A percentile compares a stretch with the other conserved stretches of the same genome.
Evolutionary conservation across 2,797 vertebrate species (phyloP).

Genomic region (Microcaecilia unicolor): DNA sequence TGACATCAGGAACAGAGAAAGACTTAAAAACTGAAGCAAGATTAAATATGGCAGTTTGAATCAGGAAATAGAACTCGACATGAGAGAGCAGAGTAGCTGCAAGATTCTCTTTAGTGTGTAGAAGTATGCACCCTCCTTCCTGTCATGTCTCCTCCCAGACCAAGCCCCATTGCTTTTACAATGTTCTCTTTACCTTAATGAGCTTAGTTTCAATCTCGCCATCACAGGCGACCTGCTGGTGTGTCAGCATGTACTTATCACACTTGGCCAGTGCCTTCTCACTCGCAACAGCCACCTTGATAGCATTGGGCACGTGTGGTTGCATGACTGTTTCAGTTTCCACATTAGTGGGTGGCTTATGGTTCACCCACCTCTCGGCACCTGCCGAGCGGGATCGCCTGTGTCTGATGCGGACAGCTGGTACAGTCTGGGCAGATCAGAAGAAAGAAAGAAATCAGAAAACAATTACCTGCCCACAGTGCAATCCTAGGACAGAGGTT

Average conservation of each 20-base stretch:
- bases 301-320: constrained; percentile 76
- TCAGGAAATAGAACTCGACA: no score
- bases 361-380: constrained; percentile 88
- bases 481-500: constrained; percentile 20
- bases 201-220: constrained; percentile 89
- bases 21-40: no score
- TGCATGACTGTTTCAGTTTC: constrained; percentile 86
- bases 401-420: constrained; percentile 61
- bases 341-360: constrained; percentile 74
- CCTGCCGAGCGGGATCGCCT: constrained; percentile 81
- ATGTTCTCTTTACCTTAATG: constrained; percentile 72
- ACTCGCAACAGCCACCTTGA: constrained; percentile 75
- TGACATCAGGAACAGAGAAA: no score
- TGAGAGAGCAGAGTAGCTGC: no score
- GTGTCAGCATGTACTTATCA: constrained; percentile 90
- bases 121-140: no score
- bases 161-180: neutral
- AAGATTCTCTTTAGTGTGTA: no score
- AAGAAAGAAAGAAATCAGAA: constrained; percentile 35
- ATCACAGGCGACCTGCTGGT: constrained; percentile 91
- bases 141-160: no score
- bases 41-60: no score
- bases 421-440: constrained; percentile 58
- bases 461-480: constrained; percentile 10
- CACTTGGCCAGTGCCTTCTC: constrained; percentile 87